Evolutionary conservation across 2,113 vertebrate genomes (phyloP), one percentile per base, ranked within the genome.

Genomic region (Lampris megalopsis): DNA sequence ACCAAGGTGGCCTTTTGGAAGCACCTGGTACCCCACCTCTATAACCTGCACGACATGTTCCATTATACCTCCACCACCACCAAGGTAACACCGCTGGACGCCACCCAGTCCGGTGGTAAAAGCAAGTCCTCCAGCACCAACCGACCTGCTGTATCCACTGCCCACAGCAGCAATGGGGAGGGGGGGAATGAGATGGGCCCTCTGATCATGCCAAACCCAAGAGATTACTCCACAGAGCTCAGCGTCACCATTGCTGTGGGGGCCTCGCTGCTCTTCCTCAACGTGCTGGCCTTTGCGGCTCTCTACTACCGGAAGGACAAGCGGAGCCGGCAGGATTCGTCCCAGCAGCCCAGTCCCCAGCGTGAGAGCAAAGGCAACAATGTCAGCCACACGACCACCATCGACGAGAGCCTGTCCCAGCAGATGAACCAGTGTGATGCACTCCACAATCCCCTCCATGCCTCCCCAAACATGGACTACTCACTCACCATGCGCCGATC

Each of bases 301-400:
- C 96, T 99, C 68, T 99, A 99, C 92, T 99, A 99, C 92, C 97
- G 98, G 77, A 99, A 99, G 93, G 98, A 99, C 95, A 99, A 99
- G 88, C 95, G 98, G 85, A 94, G 93, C 54, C 92, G 93, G 0
- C 94, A 94, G 79, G 94, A 94, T 79, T 96, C 92, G 85, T 96
- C 95, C 0, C 96, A 97, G 86, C 95, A 98, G 91, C 93, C 96
- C 61, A 98, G 96, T 73, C 96, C 97, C 1, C 97, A 96, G 87
- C 95, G 92, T 1, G 95, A 95, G 1, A 69, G 95, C 2, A 87
- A 91, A 35, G 81, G 96, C 74, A 96, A 97, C 37, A 96, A 96
- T 78, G 92, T 95, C 5, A 91, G 95, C 82, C 96, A 96, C 38
- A 74, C 91, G 79, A 91, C 66, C 81, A 92, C 2, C 82, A 94